These are phyloP conservation scores for Oscheius sp. DNA, from an alignment of 2,888 invertebrate genomes.

Conservation along the genomic window DNA sequence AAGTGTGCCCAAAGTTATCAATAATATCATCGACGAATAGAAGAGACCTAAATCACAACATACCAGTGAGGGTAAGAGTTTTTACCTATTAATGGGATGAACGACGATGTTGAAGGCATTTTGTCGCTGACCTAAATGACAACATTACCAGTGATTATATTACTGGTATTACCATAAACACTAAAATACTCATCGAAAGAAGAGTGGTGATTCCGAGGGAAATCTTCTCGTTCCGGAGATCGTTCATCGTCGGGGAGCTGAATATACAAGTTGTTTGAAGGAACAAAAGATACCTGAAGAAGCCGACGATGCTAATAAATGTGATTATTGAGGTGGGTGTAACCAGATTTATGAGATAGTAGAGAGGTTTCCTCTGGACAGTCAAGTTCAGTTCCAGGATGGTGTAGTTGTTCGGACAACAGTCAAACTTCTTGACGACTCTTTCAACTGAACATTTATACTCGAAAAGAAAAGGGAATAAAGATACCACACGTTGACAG, in stretches of 20 bases:
- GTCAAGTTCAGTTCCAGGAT: constrained; percentile 43
- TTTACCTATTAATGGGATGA: constrained; percentile 76
- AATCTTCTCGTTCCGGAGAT: constrained; percentile 68
- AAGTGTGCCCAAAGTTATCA: constrained; percentile 75
- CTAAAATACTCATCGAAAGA: constrained; percentile 75
- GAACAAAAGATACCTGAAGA: constrained; percentile 71
- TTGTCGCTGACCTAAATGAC: constrained; percentile 56
- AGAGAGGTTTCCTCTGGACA: constrained; percentile 57
- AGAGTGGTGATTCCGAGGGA: constrained; percentile 70
- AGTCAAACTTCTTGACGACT: constrained; percentile 46
- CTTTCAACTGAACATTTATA: constrained; percentile 42
- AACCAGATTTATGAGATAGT: constrained; percentile 72
- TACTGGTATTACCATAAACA: constrained; percentile 70
- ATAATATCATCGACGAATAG: constrained; percentile 75
- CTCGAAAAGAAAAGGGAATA: neutral
- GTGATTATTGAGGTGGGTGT: constrained; percentile 74
- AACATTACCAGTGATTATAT: no score
- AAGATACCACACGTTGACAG: constrained; percentile 44
- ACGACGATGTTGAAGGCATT: constrained; percentile 76
- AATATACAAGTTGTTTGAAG: constrained; percentile 2
- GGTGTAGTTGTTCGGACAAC: constrained; percentile 55
- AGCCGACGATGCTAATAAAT: constrained; percentile 72
- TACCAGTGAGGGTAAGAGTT: neutral
- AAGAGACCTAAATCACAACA: constrained; percentile 74
- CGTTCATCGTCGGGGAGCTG: constrained; percentile 65